Percentiles rank a stretch among this genome's conserved stretches.
phyloP scores from a whole-genome alignment of 2,797 vertebrate species.

The Enteromius fasciolatus region DNA sequence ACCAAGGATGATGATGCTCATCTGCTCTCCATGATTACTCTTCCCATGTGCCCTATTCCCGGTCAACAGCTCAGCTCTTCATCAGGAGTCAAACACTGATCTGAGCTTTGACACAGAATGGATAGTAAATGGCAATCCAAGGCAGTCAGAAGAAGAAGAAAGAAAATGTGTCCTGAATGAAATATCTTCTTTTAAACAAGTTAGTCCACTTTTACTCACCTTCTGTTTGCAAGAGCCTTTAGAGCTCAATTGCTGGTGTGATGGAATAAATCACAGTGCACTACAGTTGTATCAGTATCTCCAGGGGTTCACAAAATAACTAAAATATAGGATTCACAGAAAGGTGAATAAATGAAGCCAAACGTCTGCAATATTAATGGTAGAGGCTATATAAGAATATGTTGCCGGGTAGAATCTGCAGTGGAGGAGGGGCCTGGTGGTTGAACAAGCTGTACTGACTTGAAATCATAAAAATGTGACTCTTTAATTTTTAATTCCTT shows the following conservation, averaged over 20 bases:
- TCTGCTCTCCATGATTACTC: neutral
- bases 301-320: too few species aligned
- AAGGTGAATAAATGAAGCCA: neutral
- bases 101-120: slow-evolving; percentile 3
- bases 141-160: slow-evolving; percentile 5
- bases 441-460: neutral
- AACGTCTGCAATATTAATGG: neutral
- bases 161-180: neutral
- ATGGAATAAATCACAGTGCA: neutral
- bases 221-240: neutral
- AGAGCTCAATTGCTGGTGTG: neutral
- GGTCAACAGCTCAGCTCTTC: neutral
- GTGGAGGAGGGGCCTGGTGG: neutral
- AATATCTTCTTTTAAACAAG: neutral
- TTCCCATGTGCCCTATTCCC: slow-evolving; percentile 6
- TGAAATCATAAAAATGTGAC: neutral
- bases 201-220: neutral
- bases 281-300: neutral
- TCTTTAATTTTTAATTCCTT: neutral
- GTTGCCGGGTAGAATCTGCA: neutral
- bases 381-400: neutral
- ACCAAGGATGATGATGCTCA: neutral
- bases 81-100: slow-evolving; percentile 20
- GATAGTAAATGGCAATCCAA: neutral
- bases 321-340: neutral